These are phyloP conservation scores for Mayetiola destructor DNA, from an alignment of 2,888 invertebrate species.

Conservation along the genomic window DNA sequence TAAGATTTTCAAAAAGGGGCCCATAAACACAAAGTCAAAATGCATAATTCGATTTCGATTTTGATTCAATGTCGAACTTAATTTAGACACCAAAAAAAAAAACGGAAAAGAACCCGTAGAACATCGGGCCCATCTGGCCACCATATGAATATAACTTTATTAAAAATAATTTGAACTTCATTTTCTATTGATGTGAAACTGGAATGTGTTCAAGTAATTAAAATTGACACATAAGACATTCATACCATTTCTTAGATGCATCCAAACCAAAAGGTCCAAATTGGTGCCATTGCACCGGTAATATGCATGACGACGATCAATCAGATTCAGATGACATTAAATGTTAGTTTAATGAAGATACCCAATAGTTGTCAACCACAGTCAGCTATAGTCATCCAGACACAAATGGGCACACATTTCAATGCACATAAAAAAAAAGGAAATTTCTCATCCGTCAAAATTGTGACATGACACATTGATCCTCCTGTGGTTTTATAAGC, in stretches of 20 bases:
- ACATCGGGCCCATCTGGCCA: background rate
- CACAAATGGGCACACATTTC: background rate
- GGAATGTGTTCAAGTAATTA: too few species aligned
- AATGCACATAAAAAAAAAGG: background rate
- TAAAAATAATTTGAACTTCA: background rate
- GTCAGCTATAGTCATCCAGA: background rate
- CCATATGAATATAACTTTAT: background rate
- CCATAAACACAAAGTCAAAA: too few species aligned
- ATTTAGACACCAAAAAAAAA: too few species aligned
- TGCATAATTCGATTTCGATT: too few species aligned
- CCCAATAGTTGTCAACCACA: background rate
- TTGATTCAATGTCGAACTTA: too few species aligned
- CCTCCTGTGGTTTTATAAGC: background rate
- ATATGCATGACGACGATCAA: constrained; percentile 10
- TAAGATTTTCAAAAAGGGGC: too few species aligned
- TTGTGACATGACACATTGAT: background rate
- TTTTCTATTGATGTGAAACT: background rate
- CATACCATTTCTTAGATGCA: background rate
- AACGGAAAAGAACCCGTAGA: too few species aligned
- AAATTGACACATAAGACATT: constrained; percentile 1
- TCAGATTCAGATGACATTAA: constrained; percentile 5
- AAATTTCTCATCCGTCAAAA: background rate
- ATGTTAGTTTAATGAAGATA: background rate
- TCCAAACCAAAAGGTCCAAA: too few species aligned
- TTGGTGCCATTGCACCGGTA: too few species aligned